phyloP scores from a whole-genome alignment of 2,797 vertebrate genomes.

The Tragopan temminckii region DNA sequence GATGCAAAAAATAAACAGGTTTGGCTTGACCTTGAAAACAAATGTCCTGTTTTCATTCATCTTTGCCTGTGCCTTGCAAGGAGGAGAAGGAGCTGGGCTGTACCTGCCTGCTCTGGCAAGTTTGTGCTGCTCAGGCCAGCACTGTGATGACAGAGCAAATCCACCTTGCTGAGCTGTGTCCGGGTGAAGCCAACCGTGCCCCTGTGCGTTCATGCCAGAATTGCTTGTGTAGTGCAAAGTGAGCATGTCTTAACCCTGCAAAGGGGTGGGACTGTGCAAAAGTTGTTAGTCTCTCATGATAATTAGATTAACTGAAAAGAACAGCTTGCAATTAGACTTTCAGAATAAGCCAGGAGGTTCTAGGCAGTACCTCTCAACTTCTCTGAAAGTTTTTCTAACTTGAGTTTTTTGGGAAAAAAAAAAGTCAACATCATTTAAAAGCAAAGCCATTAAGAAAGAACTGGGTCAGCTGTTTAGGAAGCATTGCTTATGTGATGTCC shows the following conservation, averaged over 20 bases:
- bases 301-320: background rate
- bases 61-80: background rate
- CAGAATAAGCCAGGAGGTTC: background rate
- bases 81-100: background rate
- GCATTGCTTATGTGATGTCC: background rate
- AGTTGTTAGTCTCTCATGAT: background rate
- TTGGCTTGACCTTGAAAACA: background rate
- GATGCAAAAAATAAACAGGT: background rate
- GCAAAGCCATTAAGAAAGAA: slow-evolving; percentile 7
- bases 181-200: background rate
- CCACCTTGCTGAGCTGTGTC: background rate
- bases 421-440: background rate
- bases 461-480: background rate
- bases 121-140: background rate
- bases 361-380: background rate
- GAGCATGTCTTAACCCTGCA: background rate
- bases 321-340: background rate
- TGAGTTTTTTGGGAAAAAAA: background rate
- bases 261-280: background rate
- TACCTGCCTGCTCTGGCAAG: background rate
- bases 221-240: background rate
- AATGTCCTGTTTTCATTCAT: background rate
- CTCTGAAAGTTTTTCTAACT: background rate
- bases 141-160: background rate
- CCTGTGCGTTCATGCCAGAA: background rate